A percentile compares a stretch with the other conserved stretches of the same genome.
Conservation (phyloP, 2,888 invertebrate genomes). For the Tyria jacobaeae region DNA sequence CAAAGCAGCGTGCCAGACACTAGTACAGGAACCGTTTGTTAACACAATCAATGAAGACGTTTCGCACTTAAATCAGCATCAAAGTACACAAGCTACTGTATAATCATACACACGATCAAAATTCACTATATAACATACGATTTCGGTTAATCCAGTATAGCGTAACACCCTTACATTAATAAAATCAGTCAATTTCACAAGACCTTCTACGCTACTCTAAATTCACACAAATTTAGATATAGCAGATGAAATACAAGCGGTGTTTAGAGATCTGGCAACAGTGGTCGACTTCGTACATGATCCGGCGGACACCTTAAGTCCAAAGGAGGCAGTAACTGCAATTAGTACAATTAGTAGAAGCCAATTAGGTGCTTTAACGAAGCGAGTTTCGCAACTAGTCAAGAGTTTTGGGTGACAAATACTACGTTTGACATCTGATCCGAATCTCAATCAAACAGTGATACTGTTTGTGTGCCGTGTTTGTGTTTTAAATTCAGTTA, state of each 20-base stretch:
- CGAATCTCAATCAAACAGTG: slow-evolving; percentile 66
- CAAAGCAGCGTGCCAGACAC: slow-evolving; percentile 66
- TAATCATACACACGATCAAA: slow-evolving; percentile 39
- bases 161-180: slow-evolving; percentile 35
- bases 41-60: slow-evolving; percentile 74
- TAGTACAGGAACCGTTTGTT: slow-evolving; percentile 76
- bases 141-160: slow-evolving; percentile 40
- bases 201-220: slow-evolving; percentile 42
- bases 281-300: slow-evolving; percentile 38
- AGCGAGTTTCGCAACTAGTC: slow-evolving; percentile 75
- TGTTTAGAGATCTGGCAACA: slow-evolving; percentile 45
- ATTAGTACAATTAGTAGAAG: slow-evolving; percentile 80
- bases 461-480: slow-evolving; percentile 56
- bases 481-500: slow-evolving; percentile 62
- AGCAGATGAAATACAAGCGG: slow-evolving; percentile 39
- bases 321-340: slow-evolving; percentile 75
- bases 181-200: slow-evolving; percentile 37
- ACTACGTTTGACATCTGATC: slow-evolving; percentile 76
- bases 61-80: slow-evolving; percentile 53
- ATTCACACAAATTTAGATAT: slow-evolving; percentile 44
- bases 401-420: slow-evolving; percentile 75
- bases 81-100: slow-evolving; percentile 51
- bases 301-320: slow-evolving; percentile 73
- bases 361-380: slow-evolving; percentile 83
- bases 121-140: slow-evolving; percentile 26